Base-by-base conservation (phyloP, 2,113 vertebrate species). In the Dromiciops gliroides region DNA sequence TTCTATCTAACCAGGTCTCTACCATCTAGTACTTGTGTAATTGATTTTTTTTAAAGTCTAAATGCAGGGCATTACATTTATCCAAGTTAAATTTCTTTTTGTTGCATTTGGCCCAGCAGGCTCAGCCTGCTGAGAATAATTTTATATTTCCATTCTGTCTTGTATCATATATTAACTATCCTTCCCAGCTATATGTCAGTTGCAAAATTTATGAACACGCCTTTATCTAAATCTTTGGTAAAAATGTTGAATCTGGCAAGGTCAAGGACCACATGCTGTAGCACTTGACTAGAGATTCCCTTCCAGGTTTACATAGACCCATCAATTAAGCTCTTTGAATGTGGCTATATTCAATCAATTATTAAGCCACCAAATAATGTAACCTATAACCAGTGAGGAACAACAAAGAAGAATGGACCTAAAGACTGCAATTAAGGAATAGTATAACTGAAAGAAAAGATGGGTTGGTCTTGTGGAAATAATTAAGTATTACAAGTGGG, bases 81-180 rank as follows among this genome's bases (percentile, higher is more conserved):
- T 51, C 48, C 49, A 26, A 93, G 37, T 48, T 94, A 89, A 96
- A 53, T 44, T 91, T 91, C 19, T 31, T 51, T n/a, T 22, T 90
- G 8, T 8, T 75, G 48, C 16, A 51, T 93, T 89, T 53, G 91
- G 60, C 50, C 48, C 37, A 47, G 6, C 28, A n/a, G 1, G n/a
- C 56, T 31, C 31, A 44, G 37, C 60, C 37, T 51, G 22, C 48
- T 51, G 16, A 83, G 67, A 44, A 49, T 26, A n/a, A 19, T 28
- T 94, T 93, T 60, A 37, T 51, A 25, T 89, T 31, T 49, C 25
- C 19, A 49, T 48, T 92, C 89, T 37, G 0, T 94, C 31, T 3
- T 83, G 67, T 48, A 89, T 2, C 24, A 0, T 48, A 75, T 48
- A 89, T 67, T 83, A 93, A 67, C 60, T n/a, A 0, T 49, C 48